Conservation (phyloP, 2,113 vertebrate species). For the Dipodomys ordii region DNA sequence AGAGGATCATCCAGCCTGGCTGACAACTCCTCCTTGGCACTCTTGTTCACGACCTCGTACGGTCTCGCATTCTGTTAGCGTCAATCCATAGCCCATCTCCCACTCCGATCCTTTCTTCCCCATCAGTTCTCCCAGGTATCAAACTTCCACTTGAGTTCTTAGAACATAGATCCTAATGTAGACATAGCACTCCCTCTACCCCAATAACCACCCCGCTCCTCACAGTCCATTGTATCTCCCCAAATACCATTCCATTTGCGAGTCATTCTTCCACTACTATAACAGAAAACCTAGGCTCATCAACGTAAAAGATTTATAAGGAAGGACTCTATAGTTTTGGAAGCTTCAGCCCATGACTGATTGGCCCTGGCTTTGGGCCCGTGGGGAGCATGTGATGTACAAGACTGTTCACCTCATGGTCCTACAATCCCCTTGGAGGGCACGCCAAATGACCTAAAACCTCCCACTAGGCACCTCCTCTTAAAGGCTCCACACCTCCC, state of each 20-base stretch:
- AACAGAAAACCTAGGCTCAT: not conserved
- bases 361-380: not conserved
- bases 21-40: too few relatives aligned
- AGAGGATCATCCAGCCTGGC: fast-evolving
- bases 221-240: not conserved
- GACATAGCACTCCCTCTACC: not conserved
- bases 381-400: not conserved
- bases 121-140: not conserved
- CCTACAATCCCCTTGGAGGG: not conserved
- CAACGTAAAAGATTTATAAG: not conserved
- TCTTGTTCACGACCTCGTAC: not conserved
- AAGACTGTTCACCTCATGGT: not conserved
- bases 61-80: too few relatives aligned
- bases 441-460: not conserved
- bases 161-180: not conserved
- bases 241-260: not conserved
- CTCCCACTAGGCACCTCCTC: too few relatives aligned
- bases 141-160: not conserved
- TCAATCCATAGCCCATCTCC: too few relatives aligned
- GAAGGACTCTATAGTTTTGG: not conserved
- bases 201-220: not conserved
- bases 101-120: not conserved
- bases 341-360: not conserved
- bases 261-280: not conserved
- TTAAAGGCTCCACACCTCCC: not conserved